Conservation (phyloP, 2,888 invertebrate species). For the Agonopterix subpropinquella region DNA sequence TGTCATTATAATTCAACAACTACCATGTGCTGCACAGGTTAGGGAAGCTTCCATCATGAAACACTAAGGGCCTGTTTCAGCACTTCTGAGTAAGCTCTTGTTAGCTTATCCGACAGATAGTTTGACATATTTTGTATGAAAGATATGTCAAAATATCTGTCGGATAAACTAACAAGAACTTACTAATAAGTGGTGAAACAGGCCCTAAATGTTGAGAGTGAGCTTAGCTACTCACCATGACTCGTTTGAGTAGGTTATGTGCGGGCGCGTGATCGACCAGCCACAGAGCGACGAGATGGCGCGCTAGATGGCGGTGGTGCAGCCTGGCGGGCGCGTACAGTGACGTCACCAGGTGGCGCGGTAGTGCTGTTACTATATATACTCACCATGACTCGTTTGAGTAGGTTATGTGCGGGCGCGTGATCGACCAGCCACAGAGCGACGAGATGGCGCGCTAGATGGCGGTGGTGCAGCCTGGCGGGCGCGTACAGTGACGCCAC, state of each 20-base stretch:
- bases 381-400: slow-evolving; percentile 91
- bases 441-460: slow-evolving; percentile 93
- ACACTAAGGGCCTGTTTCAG: no score
- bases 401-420: slow-evolving; percentile 90
- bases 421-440: slow-evolving; percentile 98
- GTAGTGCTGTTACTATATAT: no score
- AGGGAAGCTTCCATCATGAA: no score
- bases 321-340: slow-evolving; percentile 91
- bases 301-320: slow-evolving; percentile 92
- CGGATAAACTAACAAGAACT: no score
- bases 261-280: slow-evolving; percentile 95
- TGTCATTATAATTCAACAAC: no score
- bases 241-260: slow-evolving; percentile 88
- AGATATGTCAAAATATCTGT: no score
- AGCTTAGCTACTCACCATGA: slow-evolving; percentile 89
- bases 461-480: slow-evolving; percentile 88
- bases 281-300: slow-evolving; percentile 96
- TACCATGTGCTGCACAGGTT: no score
- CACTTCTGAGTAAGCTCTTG: no score
- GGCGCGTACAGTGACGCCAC: slow-evolving; percentile 94
- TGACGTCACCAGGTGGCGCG: slow-evolving; percentile 92
- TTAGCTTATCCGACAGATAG: no score
- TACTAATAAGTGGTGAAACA: no score
- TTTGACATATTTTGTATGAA: no score
- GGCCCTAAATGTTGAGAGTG: no score